phyloP scores from a whole-genome alignment of 2,113 vertebrate genomes.

The Neopipo cinnamomea region DNA sequence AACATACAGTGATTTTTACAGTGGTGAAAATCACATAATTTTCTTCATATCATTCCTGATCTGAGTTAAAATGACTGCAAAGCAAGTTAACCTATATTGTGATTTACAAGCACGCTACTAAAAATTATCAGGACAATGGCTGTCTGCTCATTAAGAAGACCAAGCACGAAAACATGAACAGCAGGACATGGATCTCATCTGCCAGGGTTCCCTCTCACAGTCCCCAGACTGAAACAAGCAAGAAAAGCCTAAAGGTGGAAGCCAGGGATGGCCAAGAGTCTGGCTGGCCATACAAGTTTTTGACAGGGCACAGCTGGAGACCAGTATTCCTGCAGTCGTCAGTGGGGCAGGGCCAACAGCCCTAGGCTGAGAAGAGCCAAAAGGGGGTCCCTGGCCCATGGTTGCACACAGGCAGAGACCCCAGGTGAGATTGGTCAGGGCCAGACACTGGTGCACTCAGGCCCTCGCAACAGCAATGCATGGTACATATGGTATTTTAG shows the following conservation, averaged over 20 bases:
- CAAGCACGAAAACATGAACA: not conserved
- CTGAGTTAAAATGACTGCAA: not conserved
- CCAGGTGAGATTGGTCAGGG: not conserved
- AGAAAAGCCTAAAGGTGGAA: not conserved
- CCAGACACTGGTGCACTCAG: not conserved
- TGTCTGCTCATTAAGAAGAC: not conserved
- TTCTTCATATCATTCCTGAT: not conserved
- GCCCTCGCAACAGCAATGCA: not conserved
- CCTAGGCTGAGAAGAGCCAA: not conserved
- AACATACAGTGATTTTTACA: not conserved
- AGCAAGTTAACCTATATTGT: not conserved
- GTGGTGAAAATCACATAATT: not conserved
- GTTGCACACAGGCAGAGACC: fast-evolving
- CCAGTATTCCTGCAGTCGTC: not conserved
- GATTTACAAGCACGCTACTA: not conserved
- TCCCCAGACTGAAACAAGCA: not conserved
- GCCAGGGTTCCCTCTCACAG: not conserved
- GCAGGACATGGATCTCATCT: not conserved
- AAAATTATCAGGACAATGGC: not conserved
- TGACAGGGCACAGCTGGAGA: not conserved
- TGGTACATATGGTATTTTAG: not conserved
- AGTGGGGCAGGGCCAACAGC: not conserved
- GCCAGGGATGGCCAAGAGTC: not conserved
- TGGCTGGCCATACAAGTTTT: not conserved
- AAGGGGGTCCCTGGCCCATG: not conserved